Base-by-base conservation (phyloP, 2,797 vertebrate genomes). In the Rhynchotus rufescens region DNA sequence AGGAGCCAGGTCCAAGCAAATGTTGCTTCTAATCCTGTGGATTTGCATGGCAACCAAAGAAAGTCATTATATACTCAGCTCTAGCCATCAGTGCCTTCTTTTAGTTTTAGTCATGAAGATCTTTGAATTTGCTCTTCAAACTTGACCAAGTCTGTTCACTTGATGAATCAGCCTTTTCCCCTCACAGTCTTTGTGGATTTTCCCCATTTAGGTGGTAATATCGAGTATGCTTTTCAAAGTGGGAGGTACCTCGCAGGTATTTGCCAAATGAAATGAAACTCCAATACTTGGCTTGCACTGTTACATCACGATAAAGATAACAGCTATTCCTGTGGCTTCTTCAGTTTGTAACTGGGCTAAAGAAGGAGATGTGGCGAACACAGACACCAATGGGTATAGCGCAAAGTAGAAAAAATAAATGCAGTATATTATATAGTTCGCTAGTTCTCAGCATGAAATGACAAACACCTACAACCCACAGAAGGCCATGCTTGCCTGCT, bases 101-200 rank as follows among this genome's bases (percentile, higher is more conserved):
- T 76, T 71, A 36, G 49, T 28, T 89, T 68, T 52, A 90, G 19
- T 49, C 26, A 36, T 34, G 8, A 80, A 83, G 30, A 32, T 68
- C 62, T 78, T 78, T 60, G 23, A 90, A 81, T 51, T 22, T 83
- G 42, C 76, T 78, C 44, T 93, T 91, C 78, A 85, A 69, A 26
- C 42, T 47, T 60, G 45, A 78, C 16, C 38, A 56, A 40, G 54
- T 78, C 47, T 82, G 20, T 36, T 86, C 62, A 59, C 38, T 60
- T 16, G 86, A 84, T 25, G 91, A 61, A 65, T 30, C n/a, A 79
- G 16, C 26, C 40, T 68, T 80, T 77, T 72, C 12, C 14, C 80
- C 64, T 85, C 36, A 25, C 17, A 59, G n/a, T 22, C 72, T 66
- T 54, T 19, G 49, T 12, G 22, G 47, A 60, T 68, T 91, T 72